phyloP scores from a whole-genome alignment of 2,888 invertebrate genomes.

The Sericinus montela region DNA sequence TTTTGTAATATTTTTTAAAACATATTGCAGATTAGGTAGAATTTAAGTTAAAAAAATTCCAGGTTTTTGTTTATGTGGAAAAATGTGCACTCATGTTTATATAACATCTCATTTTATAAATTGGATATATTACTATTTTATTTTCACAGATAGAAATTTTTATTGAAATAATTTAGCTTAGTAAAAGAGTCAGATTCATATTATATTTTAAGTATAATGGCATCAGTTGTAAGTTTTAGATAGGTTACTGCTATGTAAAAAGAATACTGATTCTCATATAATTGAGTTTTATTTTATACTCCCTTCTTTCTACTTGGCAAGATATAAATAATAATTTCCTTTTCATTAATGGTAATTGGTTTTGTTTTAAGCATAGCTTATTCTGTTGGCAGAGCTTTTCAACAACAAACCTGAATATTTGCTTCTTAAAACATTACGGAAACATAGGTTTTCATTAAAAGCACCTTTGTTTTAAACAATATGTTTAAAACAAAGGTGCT shows the following conservation, averaged over 20 bases:
- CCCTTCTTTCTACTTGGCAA: background rate
- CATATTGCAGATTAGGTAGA: conserved; percentile 36
- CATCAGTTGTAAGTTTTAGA: conserved; percentile 60
- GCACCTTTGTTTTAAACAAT: no score
- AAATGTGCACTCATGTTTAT: conserved; percentile 48
- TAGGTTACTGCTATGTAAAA: conserved; percentile 68
- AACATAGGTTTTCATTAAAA: no score
- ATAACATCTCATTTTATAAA: conserved; percentile 55
- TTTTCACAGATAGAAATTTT: conserved; percentile 63
- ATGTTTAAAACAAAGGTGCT: no score
- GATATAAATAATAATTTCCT: no score
- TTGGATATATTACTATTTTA: conserved; percentile 48
- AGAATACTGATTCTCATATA: conserved; percentile 67
- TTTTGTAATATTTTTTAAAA: conserved; percentile 46
- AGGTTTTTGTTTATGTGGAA: conserved; percentile 43
- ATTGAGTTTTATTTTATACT: conserved; percentile 41
- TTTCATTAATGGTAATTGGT: no score
- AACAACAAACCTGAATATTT: no score
- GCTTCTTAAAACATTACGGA: no score
- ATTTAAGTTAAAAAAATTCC: conserved; percentile 51
- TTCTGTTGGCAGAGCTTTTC: no score
- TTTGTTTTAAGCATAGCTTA: no score
- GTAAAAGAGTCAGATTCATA: conserved; percentile 72
- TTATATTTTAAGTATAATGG: conserved; percentile 70
- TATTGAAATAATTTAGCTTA: conserved; percentile 58